These are phyloP conservation scores for Mercenaria mercenaria DNA, from an alignment of 1,140 invertebrate species.

Conservation along the genomic window DNA sequence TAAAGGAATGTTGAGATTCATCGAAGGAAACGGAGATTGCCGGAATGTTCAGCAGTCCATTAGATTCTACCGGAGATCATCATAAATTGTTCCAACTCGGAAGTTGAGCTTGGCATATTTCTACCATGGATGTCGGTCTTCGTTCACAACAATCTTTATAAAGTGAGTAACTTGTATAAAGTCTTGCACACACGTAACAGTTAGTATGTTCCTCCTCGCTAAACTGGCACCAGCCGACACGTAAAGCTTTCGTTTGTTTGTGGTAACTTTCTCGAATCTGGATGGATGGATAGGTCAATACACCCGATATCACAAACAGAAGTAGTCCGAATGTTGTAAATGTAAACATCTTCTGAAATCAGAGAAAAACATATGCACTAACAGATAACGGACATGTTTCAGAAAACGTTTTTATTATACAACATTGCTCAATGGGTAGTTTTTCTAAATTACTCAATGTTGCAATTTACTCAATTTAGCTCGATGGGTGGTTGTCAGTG, in stretches of 20 bases:
- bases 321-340: slow-evolving; percentile 36
- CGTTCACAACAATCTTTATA: slow-evolving; percentile 51
- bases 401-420: too few species aligned
- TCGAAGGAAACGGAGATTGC: too few species aligned
- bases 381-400: too few species aligned
- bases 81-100: slow-evolving; percentile 8
- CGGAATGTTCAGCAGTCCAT: background rate
- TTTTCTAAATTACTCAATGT: too few species aligned
- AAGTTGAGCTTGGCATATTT: slow-evolving; percentile 38
- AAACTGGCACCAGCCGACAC: slow-evolving; percentile 12
- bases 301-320: slow-evolving; percentile 43
- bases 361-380: background rate
- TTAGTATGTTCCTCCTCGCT: slow-evolving; percentile 25
- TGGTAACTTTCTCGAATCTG: slow-evolving; percentile 48
- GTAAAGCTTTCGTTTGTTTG: slow-evolving; percentile 28
- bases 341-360: slow-evolving; percentile 49
- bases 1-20: too few species aligned
- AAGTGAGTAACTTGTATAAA: slow-evolving; percentile 41
- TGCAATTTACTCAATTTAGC: too few species aligned
- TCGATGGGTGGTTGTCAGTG: too few species aligned
- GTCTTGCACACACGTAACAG: slow-evolving; percentile 57
- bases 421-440: too few species aligned
- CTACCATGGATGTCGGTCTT: slow-evolving; percentile 15
- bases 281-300: slow-evolving; percentile 27
- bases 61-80: background rate